Conservation (phyloP, 2,888 invertebrate species). For the Ernsta delagoae region DNA sequence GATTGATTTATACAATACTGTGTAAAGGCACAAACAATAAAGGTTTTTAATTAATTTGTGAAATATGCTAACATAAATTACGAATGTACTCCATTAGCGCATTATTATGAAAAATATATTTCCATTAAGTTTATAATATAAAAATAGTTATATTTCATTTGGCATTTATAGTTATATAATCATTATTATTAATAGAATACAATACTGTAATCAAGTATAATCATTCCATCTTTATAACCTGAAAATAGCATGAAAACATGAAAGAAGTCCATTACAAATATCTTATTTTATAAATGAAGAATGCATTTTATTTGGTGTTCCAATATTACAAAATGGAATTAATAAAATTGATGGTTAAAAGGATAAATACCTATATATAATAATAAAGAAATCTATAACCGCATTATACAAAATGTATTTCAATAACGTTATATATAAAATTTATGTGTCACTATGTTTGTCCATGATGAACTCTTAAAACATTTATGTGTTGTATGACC, state of each 20-base stretch:
- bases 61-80: conserved; percentile 44
- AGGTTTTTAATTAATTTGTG: conserved; percentile 53
- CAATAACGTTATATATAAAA: too few species aligned
- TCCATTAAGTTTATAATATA: conserved; percentile 71
- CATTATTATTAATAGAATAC: conserved; percentile 49
- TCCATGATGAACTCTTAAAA: background rate
- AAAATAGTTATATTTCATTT: conserved; percentile 79
- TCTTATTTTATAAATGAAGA: conserved; percentile 44
- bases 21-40: conserved; percentile 80
- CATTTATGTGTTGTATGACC: background rate
- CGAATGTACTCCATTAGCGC: conserved; percentile 45
- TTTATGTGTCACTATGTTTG: background rate
- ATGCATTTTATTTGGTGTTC: conserved; percentile 58
- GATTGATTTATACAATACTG: conserved; percentile 59
- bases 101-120: conserved; percentile 53
- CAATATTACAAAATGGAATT: conserved; percentile 71
- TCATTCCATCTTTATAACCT: conserved; percentile 28
- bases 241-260: conserved; percentile 34
- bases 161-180: conserved; percentile 58
- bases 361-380: conserved; percentile 2
- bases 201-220: conserved; percentile 31
- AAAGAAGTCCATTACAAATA: conserved; percentile 42
- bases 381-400: too few species aligned
- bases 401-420: background rate
- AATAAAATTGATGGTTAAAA: conserved; percentile 64